Evolutionary conservation across 2,113 vertebrate genomes (phyloP).

Genomic region (Sphaerodactylus townsendi): DNA sequence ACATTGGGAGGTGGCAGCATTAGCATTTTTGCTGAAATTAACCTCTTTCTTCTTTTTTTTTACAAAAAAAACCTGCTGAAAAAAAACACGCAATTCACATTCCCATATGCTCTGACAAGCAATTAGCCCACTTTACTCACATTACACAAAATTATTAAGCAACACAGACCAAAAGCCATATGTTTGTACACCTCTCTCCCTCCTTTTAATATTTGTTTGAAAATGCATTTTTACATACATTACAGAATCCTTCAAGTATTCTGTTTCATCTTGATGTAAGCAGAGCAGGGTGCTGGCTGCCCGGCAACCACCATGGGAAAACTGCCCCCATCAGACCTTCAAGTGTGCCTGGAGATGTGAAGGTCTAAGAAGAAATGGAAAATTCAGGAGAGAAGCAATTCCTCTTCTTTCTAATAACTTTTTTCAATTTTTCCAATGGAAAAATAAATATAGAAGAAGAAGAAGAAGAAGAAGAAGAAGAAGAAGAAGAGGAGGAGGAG

Average conservation of each 20-base stretch:
- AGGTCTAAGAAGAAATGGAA: too few relatives aligned
- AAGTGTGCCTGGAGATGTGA: too few relatives aligned
- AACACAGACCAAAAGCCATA: background rate
- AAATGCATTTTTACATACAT: background rate
- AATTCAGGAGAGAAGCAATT: too few relatives aligned
- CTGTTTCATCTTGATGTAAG: too few relatives aligned
- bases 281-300: too few relatives aligned
- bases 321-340: too few relatives aligned
- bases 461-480: too few relatives aligned
- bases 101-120: background rate
- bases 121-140: background rate
- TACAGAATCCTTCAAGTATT: background rate
- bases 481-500: too few relatives aligned
- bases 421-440: too few relatives aligned
- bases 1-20: conserved; percentile 27
- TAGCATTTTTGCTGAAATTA: conserved; percentile 34
- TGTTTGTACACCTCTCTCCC: background rate
- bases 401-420: too few relatives aligned
- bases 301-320: too few relatives aligned
- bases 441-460: too few relatives aligned
- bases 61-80: conserved; percentile 26
- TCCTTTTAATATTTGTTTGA: background rate
- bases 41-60: conserved; percentile 6
- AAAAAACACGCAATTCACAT: background rate
- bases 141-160: background rate